Conservation (phyloP, 2,113 vertebrate genomes). For the Corvus moneduloides region DNA sequence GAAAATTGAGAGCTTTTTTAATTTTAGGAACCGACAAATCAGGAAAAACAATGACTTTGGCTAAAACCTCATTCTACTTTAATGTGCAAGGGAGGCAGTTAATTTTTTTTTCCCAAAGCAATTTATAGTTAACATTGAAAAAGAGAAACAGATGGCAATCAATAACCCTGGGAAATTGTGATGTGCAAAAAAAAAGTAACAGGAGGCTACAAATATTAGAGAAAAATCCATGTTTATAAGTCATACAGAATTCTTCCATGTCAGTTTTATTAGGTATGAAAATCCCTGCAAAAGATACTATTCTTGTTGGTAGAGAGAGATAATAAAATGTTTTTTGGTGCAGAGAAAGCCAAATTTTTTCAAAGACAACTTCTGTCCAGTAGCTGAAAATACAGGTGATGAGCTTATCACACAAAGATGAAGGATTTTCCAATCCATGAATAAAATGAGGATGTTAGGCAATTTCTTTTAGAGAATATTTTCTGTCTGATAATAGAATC, state of each 20-base stretch:
- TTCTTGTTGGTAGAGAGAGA: background rate
- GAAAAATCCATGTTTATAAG: conserved; percentile 22
- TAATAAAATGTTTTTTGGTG: background rate
- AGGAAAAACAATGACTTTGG: conserved; percentile 1
- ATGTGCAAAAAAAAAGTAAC: conserved; percentile 3
- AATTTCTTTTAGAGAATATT: background rate
- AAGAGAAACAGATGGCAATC: conserved; percentile 48
- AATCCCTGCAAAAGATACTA: background rate
- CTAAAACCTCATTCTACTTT: background rate
- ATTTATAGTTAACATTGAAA: conserved; percentile 17
- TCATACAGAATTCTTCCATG: background rate
- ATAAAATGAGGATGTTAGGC: conserved; percentile 5
- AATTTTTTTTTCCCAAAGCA: background rate
- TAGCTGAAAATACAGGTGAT: background rate
- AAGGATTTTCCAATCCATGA: background rate
- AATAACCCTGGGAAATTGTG: conserved; percentile 27
- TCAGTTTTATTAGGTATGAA: background rate
- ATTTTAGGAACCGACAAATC: background rate
- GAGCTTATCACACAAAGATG: background rate
- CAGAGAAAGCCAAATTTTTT: conserved; percentile 3
- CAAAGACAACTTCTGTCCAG: conserved; percentile 1
- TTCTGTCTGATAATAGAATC: background rate
- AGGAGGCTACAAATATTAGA: conserved; percentile 21
- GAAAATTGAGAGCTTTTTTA: background rate
- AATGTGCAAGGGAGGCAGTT: background rate